Conservation (phyloP, 2,888 invertebrate species). For the Zaprionus bogoriensis region DNA sequence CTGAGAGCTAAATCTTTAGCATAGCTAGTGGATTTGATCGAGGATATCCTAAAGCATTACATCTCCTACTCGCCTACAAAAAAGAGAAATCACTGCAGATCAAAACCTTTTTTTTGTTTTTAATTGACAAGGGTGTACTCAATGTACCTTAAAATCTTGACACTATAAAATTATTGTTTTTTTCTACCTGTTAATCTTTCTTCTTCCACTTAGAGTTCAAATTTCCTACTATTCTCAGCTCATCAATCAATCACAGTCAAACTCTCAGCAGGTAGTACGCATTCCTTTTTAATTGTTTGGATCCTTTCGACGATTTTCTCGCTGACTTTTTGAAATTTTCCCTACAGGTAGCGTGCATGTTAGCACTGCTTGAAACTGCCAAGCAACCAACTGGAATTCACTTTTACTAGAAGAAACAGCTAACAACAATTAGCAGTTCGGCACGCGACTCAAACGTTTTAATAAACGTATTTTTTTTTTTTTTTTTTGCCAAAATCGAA, state of each 20-base stretch:
- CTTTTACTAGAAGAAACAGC: background rate
- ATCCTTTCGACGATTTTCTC: background rate
- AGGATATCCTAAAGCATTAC: no score
- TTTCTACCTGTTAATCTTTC: no score
- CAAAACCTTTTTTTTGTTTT: no score
- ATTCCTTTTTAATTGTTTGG: conserved; percentile 7
- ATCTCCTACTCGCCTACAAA: no score
- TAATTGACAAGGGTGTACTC: no score
- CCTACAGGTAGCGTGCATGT: background rate
- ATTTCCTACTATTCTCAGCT: background rate
- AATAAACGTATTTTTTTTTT: background rate
- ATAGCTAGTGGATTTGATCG: no score
- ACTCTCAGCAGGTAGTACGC: conserved; percentile 28
- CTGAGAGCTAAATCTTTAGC: no score
- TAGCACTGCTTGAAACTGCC: conserved; percentile 18
- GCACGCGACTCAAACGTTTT: conserved; percentile 35
- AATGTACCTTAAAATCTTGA: no score
- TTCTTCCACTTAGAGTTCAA: background rate
- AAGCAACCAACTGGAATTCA: conserved; percentile 1
- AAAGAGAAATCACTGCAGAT: no score
- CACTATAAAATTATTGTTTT: no score
- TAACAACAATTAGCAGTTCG: conserved; percentile 28
- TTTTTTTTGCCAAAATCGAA: conserved; percentile 23
- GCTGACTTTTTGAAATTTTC: background rate
- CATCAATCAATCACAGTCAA: conserved; percentile 3